Conservation (phyloP, 2,113 vertebrate species). For the Hippocampus abdominalis region DNA sequence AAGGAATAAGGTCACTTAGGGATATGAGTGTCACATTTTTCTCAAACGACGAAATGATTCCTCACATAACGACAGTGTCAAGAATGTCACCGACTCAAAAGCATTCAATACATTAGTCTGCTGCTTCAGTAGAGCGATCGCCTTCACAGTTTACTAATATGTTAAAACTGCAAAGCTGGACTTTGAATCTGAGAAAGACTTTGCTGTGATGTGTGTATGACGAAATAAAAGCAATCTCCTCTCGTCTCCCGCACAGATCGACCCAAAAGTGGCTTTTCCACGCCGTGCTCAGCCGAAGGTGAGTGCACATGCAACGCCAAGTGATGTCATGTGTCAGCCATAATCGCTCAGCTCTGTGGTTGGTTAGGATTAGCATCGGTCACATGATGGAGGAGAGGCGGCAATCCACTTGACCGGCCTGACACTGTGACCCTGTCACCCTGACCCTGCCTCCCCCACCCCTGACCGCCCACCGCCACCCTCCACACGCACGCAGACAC, state of each 20-base stretch:
- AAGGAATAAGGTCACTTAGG: background rate
- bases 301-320: constrained; percentile 47
- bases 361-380: constrained; percentile 48
- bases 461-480: background rate
- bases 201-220: background rate
- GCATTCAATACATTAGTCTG: background rate
- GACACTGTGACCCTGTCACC: constrained; percentile 40
- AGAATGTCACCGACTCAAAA: background rate
- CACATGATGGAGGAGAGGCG: constrained; percentile 34
- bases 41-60: background rate
- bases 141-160: constrained; percentile 3
- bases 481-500: constrained; percentile 14
- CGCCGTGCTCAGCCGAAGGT: constrained; percentile 95
- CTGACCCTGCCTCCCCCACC: constrained; percentile 22
- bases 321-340: constrained; percentile 53
- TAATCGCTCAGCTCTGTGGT: constrained; percentile 37
- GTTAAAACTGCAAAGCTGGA: background rate
- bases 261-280: constrained; percentile 95
- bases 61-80: background rate
- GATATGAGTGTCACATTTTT: background rate
- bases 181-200: background rate
- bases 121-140: background rate
- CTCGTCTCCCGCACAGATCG: constrained; percentile 77
- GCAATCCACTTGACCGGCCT: constrained; percentile 52
- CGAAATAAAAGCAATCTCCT: background rate